Conservation (phyloP, 2,888 invertebrate genomes). For the Chaetoderma sp. region DNA sequence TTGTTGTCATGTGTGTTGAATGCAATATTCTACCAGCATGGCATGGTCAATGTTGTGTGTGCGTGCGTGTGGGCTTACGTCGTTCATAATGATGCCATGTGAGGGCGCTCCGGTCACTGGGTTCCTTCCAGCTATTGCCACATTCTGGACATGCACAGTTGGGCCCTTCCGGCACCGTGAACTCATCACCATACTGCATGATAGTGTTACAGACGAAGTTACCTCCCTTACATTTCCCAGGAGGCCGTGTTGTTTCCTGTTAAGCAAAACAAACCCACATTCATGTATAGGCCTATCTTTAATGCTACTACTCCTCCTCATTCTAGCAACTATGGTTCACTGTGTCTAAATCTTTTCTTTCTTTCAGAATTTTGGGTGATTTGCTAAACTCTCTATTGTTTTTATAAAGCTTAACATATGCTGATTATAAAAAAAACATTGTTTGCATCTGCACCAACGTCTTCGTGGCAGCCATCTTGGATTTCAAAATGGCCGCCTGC, state of each 20-base stretch:
- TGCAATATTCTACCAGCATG: too few relatives aligned
- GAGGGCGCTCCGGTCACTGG: background rate
- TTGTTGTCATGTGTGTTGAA: too few relatives aligned
- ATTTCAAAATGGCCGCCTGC: too few relatives aligned
- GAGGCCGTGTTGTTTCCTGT: background rate
- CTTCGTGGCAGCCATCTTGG: too few relatives aligned
- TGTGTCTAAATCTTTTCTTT: background rate
- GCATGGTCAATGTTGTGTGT: too few relatives aligned
- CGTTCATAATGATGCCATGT: slow-evolving; percentile 8
- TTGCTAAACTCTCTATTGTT: too few relatives aligned
- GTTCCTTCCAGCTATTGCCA: background rate
- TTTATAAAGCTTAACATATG: too few relatives aligned
- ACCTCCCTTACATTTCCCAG: background rate
- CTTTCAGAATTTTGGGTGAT: too few relatives aligned
- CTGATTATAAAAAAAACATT: too few relatives aligned
- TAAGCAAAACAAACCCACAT: background rate
- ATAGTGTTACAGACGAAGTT: slow-evolving; percentile 1
- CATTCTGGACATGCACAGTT: background rate
- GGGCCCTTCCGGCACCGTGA: background rate
- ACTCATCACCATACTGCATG: background rate
- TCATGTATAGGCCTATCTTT: background rate
- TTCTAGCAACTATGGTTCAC: background rate
- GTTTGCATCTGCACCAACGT: too few relatives aligned
- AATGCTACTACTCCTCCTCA: background rate
- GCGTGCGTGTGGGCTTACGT: too few relatives aligned